Conservation (phyloP, 1,140 invertebrate genomes). For the Meloidogyne exigua region DNA sequence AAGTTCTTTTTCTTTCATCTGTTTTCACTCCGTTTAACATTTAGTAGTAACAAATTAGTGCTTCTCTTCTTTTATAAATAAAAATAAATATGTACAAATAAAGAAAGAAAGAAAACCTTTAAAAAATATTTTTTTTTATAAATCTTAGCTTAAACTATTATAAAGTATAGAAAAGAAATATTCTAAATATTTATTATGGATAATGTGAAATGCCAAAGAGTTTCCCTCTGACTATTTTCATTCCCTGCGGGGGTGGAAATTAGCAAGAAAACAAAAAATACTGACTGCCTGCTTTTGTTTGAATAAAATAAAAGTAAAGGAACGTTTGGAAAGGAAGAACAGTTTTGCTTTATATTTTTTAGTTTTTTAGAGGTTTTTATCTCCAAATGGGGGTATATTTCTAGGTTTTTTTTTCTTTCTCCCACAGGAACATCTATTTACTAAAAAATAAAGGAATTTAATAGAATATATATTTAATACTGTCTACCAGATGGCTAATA, state of each 20-base stretch:
- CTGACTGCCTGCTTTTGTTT: neutral
- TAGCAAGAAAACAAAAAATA: neutral
- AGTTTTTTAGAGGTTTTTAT: neutral
- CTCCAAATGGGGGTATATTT: neutral
- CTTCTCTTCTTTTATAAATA: neutral
- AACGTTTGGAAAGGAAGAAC: neutral
- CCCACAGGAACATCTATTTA: neutral
- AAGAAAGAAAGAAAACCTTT: too few relatives aligned
- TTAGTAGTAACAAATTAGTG: neutral
- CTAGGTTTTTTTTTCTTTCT: neutral
- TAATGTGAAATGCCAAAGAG: neutral
- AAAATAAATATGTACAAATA: too few relatives aligned
- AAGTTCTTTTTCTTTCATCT: neutral
- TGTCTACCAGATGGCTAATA: neutral
- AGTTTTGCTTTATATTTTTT: neutral
- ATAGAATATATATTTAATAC: too few relatives aligned
- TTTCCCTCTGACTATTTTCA: neutral
- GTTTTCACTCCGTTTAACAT: neutral
- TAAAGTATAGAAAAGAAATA: neutral
- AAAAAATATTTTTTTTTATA: too few relatives aligned
- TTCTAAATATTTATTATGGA: neutral
- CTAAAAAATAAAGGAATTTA: neutral
- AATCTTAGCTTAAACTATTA: neutral
- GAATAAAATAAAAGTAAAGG: neutral
- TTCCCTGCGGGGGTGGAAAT: neutral